Evolutionary conservation across 2,113 vertebrate genomes (phyloP).

Genomic region (Rhinopomastus cyanomelas): DNA sequence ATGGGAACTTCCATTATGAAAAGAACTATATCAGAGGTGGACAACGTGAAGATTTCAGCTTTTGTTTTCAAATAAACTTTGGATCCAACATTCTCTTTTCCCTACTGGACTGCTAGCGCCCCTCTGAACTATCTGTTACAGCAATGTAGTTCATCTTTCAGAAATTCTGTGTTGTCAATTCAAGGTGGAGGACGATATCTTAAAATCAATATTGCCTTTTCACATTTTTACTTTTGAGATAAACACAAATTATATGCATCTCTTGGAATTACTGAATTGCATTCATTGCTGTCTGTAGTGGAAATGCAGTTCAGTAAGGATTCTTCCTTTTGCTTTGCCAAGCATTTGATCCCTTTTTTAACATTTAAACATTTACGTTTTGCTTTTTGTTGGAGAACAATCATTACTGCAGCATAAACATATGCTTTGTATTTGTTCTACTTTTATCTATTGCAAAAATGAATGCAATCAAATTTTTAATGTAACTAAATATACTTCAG

Average conservation of each 20-base stretch:
- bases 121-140: conserved; percentile 72
- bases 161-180: conserved; percentile 72
- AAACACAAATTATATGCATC: conserved; percentile 54
- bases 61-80: conserved; percentile 74
- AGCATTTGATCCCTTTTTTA: conserved; percentile 35
- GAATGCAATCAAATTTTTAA: conserved; percentile 77
- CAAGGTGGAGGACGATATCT: conserved; percentile 70
- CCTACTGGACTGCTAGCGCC: conserved; percentile 72
- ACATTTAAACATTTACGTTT: conserved; percentile 43
- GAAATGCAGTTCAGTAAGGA: conserved; percentile 38
- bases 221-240: conserved; percentile 64
- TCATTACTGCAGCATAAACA: conserved; percentile 59
- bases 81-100: conserved; percentile 72
- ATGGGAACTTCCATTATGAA: conserved; percentile 75
- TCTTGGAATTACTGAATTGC: conserved; percentile 50
- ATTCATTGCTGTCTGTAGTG: conserved; percentile 42
- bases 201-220: conserved; percentile 74
- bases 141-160: conserved; percentile 70
- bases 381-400: conserved; percentile 59
- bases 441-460: conserved; percentile 67
- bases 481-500: conserved; percentile 75
- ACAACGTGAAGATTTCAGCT: conserved; percentile 74
- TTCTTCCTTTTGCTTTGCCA: conserved; percentile 36
- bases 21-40: conserved; percentile 77
- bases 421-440: conserved; percentile 63